A percentile compares a stretch with the other conserved stretches of the same genome.
Conservation (phyloP, 2,888 invertebrate species). For the Platycheirus albimanus region DNA sequence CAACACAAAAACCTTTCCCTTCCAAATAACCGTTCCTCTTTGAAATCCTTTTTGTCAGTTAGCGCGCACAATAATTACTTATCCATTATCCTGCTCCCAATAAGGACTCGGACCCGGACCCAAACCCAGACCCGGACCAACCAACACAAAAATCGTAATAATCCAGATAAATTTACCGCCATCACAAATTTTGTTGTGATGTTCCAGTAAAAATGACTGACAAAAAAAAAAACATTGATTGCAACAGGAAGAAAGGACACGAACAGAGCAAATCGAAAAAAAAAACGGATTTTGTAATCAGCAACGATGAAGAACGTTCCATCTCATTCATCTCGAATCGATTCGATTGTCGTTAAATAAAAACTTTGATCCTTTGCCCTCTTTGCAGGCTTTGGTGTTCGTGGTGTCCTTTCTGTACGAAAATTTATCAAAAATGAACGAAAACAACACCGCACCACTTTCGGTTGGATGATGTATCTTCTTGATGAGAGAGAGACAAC, state of each 20-base stretch:
- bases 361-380: constrained; percentile 50
- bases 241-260: constrained; percentile 25
- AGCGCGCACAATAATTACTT: constrained; percentile 58
- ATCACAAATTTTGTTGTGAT: constrained; percentile 32
- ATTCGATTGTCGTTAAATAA: constrained; percentile 65
- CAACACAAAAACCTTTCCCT: neutral
- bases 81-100: constrained; percentile 53
- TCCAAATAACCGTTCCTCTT: neutral
- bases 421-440: constrained; percentile 52
- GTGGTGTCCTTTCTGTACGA: constrained; percentile 44
- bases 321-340: constrained; percentile 48
- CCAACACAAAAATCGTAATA: constrained; percentile 57
- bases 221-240: constrained; percentile 4
- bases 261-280: constrained; percentile 43
- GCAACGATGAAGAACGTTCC: constrained; percentile 57
- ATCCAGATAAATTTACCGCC: constrained; percentile 65
- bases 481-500: constrained; percentile 30
- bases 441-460: neutral
- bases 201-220: constrained; percentile 5
- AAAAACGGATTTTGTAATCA: constrained; percentile 71
- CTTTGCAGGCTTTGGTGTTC: neutral
- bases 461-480: constrained; percentile 15
- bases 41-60: constrained; percentile 59
- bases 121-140: too few species aligned
- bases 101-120: neutral